Evolutionary conservation across 2,797 vertebrate species (phyloP), one percentile per base, ranked within the genome.

Genomic region (Serranus cabrilla): DNA sequence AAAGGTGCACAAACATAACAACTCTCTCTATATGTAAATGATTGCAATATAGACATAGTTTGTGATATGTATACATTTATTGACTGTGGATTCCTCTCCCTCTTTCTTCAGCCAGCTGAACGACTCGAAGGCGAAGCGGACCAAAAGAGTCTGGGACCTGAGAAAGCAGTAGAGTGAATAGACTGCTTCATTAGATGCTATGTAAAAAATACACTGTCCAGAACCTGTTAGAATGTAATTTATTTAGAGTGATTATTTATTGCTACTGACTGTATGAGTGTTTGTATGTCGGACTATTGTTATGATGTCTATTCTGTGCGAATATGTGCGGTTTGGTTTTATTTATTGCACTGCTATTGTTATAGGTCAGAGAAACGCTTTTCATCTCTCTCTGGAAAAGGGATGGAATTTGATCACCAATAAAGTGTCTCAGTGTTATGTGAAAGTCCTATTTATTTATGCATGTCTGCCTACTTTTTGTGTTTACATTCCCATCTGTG

Each of bases 201-300:
- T 81, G 54, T 67, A 57, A 45, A 39, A 78, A 80, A 17, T 6
- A 71, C 69, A 52, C 43, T 49, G 43, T 70, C n/a, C 51, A 72
- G 60, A 70, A 78, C 46, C 60, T 78, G 39, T 80, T 91, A 86
- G 86, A 83, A 83, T 91, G 74, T 93, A 93, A 95, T 93, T 95
- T 95, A 94, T 95, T 94, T 87, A 89, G 88, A 90, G 68, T 84
- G 61, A 87, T 84, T 94, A 94, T 95, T 95, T 94, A 94, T 94
- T 94, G 82, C 82, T 81, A 42, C 81, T 21, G 34, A 78, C 54
- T 78, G 49, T 82, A 60, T 85, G 50, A 50, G 17, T 76, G 71
- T 91, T 74, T 83, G 62, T 72, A 42, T 78, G 67, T 83, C 67
- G 58, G 54, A 84, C 37, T 72, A 45, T 55, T 80, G 61, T 84